A percentile compares a stretch with the other conserved stretches of the same genome.
These are phyloP conservation scores for Pissodes strobi DNA, from an alignment of 1,140 invertebrate species.

Conservation along the genomic window DNA sequence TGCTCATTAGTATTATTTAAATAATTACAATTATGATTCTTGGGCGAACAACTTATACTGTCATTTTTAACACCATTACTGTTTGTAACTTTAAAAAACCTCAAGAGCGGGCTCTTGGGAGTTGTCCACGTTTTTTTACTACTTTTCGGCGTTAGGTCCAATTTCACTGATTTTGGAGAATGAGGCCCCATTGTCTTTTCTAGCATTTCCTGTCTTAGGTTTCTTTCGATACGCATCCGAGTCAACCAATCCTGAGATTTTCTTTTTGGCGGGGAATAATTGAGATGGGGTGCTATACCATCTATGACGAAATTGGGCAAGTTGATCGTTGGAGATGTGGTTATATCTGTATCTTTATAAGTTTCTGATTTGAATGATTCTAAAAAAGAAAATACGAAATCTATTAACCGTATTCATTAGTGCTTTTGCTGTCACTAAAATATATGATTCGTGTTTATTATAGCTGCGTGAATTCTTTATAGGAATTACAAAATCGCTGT, in stretches of 20 bases:
- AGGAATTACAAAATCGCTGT: too few species aligned
- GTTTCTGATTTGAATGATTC: constrained; percentile 18
- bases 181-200: constrained; percentile 33
- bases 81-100: constrained; percentile 48
- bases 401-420: too few species aligned
- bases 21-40: constrained; percentile 25
- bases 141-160: constrained; percentile 33
- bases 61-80: constrained; percentile 18
- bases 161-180: constrained; percentile 34
- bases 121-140: constrained; percentile 12
- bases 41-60: constrained; percentile 21
- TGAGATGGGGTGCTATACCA: constrained; percentile 74
- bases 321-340: constrained; percentile 65
- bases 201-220: constrained; percentile 40
- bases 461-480: too few species aligned
- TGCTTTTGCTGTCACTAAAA: too few species aligned
- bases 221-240: constrained; percentile 65
- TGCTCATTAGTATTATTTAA: background rate
- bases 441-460: too few species aligned
- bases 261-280: constrained; percentile 71
- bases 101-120: constrained; percentile 44
- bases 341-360: background rate
- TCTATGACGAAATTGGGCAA: constrained; percentile 77
- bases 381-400: constrained; percentile 8
- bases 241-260: constrained; percentile 74